These are phyloP conservation scores for Salvelinus alpinus DNA, from an alignment of 2,113 vertebrate genomes.

Conservation along the genomic window DNA sequence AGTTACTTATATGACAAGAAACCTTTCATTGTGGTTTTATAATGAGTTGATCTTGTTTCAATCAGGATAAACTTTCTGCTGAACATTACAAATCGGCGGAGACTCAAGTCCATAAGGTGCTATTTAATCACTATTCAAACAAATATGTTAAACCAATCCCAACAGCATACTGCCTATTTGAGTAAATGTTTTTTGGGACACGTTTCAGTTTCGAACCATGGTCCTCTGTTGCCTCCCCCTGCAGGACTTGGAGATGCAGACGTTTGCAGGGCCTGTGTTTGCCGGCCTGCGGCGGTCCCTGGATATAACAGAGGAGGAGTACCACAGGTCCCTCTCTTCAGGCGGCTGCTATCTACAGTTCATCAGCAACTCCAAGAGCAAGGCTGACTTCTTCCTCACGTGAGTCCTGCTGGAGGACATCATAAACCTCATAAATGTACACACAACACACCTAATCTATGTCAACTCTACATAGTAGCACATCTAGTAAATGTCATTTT, in stretches of 20 bases:
- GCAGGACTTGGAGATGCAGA: slow-evolving; percentile 83
- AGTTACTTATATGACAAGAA: background rate
- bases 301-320: slow-evolving; percentile 79
- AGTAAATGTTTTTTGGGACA: too few species aligned
- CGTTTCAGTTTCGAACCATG: too few species aligned
- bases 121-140: too few species aligned
- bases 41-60: too few species aligned
- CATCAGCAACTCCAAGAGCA: slow-evolving; percentile 92
- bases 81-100: slow-evolving; percentile 67
- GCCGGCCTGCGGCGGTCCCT: slow-evolving; percentile 74
- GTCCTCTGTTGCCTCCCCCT: slow-evolving; percentile 6
- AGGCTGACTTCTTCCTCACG: slow-evolving; percentile 89
- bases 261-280: slow-evolving; percentile 80
- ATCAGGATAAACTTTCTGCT: slow-evolving; percentile 66
- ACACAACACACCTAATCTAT: too few species aligned
- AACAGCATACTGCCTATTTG: too few species aligned
- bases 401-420: slow-evolving; percentile 59
- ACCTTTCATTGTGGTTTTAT: too few species aligned
- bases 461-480: too few species aligned
- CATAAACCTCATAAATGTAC: too few species aligned
- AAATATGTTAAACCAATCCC: too few species aligned
- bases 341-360: slow-evolving; percentile 83
- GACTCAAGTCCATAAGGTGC: slow-evolving; percentile 72
- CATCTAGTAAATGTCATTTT: too few species aligned
- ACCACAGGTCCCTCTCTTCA: slow-evolving; percentile 78